Evolutionary conservation across 1,140 invertebrate genomes (phyloP).

Genomic region (Drosophila triauraria): DNA sequence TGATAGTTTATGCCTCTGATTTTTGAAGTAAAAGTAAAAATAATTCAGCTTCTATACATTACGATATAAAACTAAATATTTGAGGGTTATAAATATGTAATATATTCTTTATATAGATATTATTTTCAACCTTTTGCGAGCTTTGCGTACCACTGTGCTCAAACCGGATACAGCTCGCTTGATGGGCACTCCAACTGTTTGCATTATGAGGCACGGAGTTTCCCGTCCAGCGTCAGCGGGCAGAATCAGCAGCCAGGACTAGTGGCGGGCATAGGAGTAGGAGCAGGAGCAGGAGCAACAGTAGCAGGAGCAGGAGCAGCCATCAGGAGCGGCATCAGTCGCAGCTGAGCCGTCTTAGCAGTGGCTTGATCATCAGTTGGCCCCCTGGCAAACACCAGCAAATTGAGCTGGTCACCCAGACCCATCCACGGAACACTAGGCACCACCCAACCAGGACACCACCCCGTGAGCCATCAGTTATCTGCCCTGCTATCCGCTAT

Average conservation of each 20-base stretch:
- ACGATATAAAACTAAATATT: too few species aligned
- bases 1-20: too few species aligned
- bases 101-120: background rate
- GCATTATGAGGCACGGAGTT: slow-evolving; percentile 73
- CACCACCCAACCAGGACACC: background rate
- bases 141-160: slow-evolving; percentile 13
- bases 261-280: slow-evolving; percentile 13
- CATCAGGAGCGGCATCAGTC: slow-evolving; percentile 31
- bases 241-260: slow-evolving; percentile 1
- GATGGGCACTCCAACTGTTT: slow-evolving; percentile 76
- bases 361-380: slow-evolving; percentile 66
- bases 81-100: too few species aligned
- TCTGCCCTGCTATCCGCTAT: background rate
- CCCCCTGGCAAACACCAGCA: slow-evolving; percentile 49
- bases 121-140: background rate
- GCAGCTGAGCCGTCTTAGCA: slow-evolving; percentile 36
- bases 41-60: too few species aligned
- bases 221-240: slow-evolving; percentile 11
- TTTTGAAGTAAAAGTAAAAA: too few species aligned
- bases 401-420: slow-evolving; percentile 40
- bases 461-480: slow-evolving; percentile 5
- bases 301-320: slow-evolving; percentile 4
- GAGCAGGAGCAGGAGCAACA: background rate
- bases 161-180: slow-evolving; percentile 63
- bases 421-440: background rate